These are phyloP conservation scores for Balaenoptera acutorostrata DNA, from an alignment of 2,113 vertebrate species.

Conservation along the genomic window DNA sequence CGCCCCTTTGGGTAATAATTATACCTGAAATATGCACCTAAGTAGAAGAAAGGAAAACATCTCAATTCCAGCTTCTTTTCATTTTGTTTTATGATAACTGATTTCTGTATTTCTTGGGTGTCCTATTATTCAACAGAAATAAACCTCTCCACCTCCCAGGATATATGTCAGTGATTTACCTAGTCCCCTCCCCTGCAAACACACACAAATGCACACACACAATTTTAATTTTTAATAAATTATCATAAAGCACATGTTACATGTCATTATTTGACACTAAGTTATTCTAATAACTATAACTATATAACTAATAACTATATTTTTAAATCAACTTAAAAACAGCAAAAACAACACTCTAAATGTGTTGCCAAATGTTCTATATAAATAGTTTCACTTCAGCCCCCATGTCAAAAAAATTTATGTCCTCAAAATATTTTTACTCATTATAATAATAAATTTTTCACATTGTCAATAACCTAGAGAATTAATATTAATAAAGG, in stretches of 20 bases:
- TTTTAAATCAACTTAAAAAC: slow-evolving; percentile 70
- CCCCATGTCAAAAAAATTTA: neutral
- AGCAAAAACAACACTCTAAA: slow-evolving; percentile 40
- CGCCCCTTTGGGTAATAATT: slow-evolving; percentile 62
- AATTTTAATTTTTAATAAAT: slow-evolving; percentile 68
- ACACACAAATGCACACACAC: neutral
- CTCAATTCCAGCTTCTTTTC: slow-evolving; percentile 53
- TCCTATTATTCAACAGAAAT: slow-evolving; percentile 57
- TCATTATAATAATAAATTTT: slow-evolving; percentile 58
- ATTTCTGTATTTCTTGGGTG: slow-evolving; percentile 66
- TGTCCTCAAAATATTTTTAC: slow-evolving; percentile 49
- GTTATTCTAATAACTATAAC: slow-evolving; percentile 71
- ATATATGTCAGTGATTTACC: slow-evolving; percentile 56
- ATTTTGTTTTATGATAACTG: slow-evolving; percentile 50
- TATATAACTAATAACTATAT: slow-evolving; percentile 59
- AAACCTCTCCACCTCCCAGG: neutral
- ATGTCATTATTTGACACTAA: slow-evolving; percentile 41
- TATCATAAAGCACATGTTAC: slow-evolving; percentile 58
- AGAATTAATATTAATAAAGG: slow-evolving; percentile 49
- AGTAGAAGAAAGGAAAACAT: slow-evolving; percentile 51
- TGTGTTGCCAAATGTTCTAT: neutral
- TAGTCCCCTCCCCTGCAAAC: neutral
- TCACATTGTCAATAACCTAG: slow-evolving; percentile 48
- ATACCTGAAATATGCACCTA: slow-evolving; percentile 58
- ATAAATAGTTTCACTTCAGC: slow-evolving; percentile 3